Evolutionary conservation across 2,888 invertebrate genomes (phyloP), one percentile per base, ranked within the genome.

Genomic region (Aleiodes leptofemur): DNA sequence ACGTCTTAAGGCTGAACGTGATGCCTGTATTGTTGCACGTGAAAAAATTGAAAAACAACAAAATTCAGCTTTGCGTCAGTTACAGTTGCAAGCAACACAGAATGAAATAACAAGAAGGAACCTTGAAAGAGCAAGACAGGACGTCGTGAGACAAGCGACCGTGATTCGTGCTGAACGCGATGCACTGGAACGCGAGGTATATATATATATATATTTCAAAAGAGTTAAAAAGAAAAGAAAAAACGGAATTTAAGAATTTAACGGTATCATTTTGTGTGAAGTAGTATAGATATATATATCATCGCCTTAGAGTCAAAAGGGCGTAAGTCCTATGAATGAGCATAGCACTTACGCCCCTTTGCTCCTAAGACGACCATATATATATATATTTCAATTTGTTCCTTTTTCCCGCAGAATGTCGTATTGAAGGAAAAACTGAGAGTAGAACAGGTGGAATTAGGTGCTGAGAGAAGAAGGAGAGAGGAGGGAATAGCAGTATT

Each of bases 71-170:
- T 80, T 88, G 68, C 86, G 91, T 77, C 88, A 91, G 90, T 85
- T 93, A 81, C 91, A 92, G 84, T 88, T 91, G 82, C 92, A 92
- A 83, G 91, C 92, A 6, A 90, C 90, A 76, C 91, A 92, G 82
- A 92, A 92, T 55, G 92, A 92, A 86, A 89, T 90, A 73, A 92
- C 91, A 51, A 89, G 92, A 76, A 89, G 91, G 77, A 90, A 91
- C 78, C 87, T 93, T 76, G 92, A 93, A 84, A 88, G 90, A 77
- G 92, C 92, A 8, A 88, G 92, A 64, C 91, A 92, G 84, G 93
- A 92, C 86, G 91, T 92, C 56, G 91, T 93, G 78, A 90, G 91
- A 74, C 92, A 92, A 84, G 91, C 92, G 82, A 92, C 92, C 13
- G 90, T 90, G 80, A 92, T 92, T 79, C 91, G 91, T 68, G 90